Conservation (phyloP, 2,888 invertebrate species). For the Andrena fulva region DNA sequence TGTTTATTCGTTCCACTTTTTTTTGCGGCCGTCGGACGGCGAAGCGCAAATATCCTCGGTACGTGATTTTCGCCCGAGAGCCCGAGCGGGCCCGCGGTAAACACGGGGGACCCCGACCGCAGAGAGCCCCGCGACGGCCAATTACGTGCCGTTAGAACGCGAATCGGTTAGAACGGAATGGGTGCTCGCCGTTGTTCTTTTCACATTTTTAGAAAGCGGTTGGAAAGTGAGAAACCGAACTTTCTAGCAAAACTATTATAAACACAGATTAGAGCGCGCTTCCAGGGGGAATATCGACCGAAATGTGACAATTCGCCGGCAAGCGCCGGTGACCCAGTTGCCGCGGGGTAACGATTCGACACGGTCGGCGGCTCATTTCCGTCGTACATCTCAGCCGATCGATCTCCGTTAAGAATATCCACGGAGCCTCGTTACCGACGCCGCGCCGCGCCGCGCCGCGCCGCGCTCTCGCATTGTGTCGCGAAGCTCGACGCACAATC, state of each 20-base stretch:
- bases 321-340: neutral
- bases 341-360: neutral
- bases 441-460: too few species aligned
- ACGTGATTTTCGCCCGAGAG: slow-evolving; percentile 3
- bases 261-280: slow-evolving; percentile 56
- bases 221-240: slow-evolving; percentile 74
- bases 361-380: slow-evolving; percentile 23
- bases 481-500: neutral
- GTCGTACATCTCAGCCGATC: slow-evolving; percentile 1
- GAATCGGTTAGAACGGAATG: slow-evolving; percentile 63
- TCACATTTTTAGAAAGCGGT: slow-evolving; percentile 76
- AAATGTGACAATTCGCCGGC: slow-evolving; percentile 1
- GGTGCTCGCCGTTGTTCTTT: slow-evolving; percentile 74
- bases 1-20: neutral
- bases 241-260: slow-evolving; percentile 75
- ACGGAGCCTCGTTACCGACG: neutral
- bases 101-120: slow-evolving; percentile 50
- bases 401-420: neutral
- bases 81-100: slow-evolving; percentile 27
- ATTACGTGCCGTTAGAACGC: slow-evolving; percentile 73
- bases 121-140: slow-evolving; percentile 62
- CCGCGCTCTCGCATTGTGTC: neutral
- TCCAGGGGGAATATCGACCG: slow-evolving; percentile 40
- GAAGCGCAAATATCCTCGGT: neutral
- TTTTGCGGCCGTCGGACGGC: neutral